phyloP scores from a whole-genome alignment of 2,888 invertebrate genomes.

The Drosophila bunnanda region DNA sequence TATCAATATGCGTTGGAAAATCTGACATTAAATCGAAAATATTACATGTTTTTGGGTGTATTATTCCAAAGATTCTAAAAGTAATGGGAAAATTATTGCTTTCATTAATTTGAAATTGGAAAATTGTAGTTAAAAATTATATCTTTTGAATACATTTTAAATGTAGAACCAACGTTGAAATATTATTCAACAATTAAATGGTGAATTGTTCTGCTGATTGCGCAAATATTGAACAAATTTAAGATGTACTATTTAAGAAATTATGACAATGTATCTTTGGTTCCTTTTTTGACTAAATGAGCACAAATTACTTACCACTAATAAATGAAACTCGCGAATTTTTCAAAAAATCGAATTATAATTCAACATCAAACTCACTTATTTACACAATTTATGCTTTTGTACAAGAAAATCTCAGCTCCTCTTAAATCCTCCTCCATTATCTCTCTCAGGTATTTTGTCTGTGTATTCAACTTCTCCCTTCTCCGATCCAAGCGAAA shows the following conservation, averaged over 20 bases:
- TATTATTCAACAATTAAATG: no score
- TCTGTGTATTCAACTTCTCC: slow-evolving; percentile 5
- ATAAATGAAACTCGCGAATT: no score
- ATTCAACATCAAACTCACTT: slow-evolving; percentile 32
- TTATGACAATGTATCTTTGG: neutral
- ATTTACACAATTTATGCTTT: neutral
- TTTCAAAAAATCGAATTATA: slow-evolving; percentile 38
- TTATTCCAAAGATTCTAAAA: neutral
- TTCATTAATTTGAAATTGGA: neutral
- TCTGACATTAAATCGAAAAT: neutral
- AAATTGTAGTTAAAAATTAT: no score
- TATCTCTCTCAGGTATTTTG: neutral
- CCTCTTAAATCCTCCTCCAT: neutral
- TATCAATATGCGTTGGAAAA: neutral
- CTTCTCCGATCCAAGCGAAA: slow-evolving; percentile 35
- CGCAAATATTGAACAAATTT: no score
- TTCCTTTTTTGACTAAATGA: neutral
- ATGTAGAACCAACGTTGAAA: no score
- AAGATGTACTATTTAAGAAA: no score
- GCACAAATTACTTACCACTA: neutral
- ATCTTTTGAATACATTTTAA: no score
- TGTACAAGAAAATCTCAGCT: slow-evolving; percentile 10
- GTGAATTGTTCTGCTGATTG: no score
- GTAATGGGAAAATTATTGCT: neutral
- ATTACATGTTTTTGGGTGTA: no score